Percentiles rank a stretch among this genome's conserved stretches.
phyloP scores from a whole-genome alignment of 2,113 vertebrate genomes.

The Dromiciops gliroides region DNA sequence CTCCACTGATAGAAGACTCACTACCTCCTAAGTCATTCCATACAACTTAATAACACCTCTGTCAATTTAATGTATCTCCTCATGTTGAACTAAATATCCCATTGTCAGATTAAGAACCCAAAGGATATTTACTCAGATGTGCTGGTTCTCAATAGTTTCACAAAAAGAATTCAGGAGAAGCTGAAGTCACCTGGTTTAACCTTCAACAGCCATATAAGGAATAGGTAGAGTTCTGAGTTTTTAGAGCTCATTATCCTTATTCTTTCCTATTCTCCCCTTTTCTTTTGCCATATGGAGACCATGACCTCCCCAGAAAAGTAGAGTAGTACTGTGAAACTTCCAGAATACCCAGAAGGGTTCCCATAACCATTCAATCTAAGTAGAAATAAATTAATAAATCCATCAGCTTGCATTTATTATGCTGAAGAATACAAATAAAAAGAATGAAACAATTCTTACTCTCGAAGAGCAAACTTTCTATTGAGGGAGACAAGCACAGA shows the following conservation, averaged over 20 bases:
- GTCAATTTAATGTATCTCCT: not conserved
- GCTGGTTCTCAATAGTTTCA: not conserved
- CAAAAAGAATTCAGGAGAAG: not conserved
- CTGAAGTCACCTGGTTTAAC: not conserved
- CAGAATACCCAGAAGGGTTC: not conserved
- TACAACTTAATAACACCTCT: not conserved
- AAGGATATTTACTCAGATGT: not conserved
- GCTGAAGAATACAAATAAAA: not conserved
- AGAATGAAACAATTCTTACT: not conserved
- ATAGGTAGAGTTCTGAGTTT: not conserved
- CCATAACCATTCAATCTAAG: not conserved
- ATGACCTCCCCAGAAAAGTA: not conserved
- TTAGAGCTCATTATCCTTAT: not conserved
- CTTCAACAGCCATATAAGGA: not conserved
- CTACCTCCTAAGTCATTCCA: not conserved
- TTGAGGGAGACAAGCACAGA: not conserved
- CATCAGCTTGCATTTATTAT: not conserved
- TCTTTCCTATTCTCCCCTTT: not conserved
- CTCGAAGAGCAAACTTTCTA: not conserved
- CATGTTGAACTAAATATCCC: not conserved
- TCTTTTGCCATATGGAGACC: not conserved
- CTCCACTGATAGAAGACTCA: not conserved
- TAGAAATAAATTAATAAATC: not conserved
- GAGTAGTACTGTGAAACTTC: not conserved
- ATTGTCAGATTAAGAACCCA: not conserved